Evolutionary conservation across 1,140 invertebrate species (phyloP), one percentile per base, ranked within the genome.

Genomic region (Drosophila parvula): DNA sequence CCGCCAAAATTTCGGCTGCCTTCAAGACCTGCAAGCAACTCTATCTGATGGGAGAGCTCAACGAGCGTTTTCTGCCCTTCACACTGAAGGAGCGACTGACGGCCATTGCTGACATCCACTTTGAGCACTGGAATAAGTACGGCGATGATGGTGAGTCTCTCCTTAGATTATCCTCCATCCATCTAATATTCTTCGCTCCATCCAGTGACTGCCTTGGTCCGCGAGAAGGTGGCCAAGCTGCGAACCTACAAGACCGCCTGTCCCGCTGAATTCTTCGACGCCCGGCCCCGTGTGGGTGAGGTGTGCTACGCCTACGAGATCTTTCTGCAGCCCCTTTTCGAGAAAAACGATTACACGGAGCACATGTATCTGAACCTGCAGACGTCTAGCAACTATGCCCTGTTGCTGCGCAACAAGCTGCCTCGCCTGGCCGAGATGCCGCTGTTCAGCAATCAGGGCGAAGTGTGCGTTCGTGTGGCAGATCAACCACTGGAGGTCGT

Each of bases 1-100:
- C 92, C 10, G 97, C 98, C 0, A 98, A 98, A 93, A 94, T 95
- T 74, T 95, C 96, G 4, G 97, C 95, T 0, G 97, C 97, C 0
- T 93, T 98, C 27, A 94, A 96, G 70, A 94, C 94, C 1, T 98
- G 97, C 89, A 94, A 94, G 64, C 88, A 93, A 75, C 92, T 99
- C 74, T 95, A 98, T 86, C 34, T 94, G 53, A 75, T 92, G 14
- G 95, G 95, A 1, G 98, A 99, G 93, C 92, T 99, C 2, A 94
- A 95, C 92, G 93, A 98, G 80, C 86, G 95, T 84, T 93, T 99
- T 40, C 90, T 96, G 44, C 97, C 97, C 5, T 92, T 94, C 68
- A 95, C 95, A 22, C 95, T 94, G 89, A 95, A 94, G 9, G 92
- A 92, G 18, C 81, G 78, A 4, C 45, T 92, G 64, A 91, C 70